Conservation (phyloP, 2,113 vertebrate genomes). For the Eira barbara region DNA sequence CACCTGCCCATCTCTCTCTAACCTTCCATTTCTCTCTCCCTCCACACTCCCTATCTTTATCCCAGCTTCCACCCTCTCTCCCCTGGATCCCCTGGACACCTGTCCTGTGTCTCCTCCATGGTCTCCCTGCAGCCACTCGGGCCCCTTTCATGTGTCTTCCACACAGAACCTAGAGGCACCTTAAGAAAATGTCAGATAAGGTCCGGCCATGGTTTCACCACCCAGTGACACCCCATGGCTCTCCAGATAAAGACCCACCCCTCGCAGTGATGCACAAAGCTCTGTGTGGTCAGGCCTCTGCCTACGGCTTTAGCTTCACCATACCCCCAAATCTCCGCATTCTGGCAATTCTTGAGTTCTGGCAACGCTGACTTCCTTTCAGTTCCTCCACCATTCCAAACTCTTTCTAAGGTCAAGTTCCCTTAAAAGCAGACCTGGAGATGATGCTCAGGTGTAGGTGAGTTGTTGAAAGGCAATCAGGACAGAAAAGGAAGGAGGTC, state of each 20-base stretch:
- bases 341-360: neutral
- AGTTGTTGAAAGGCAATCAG: neutral
- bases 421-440: neutral
- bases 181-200: neutral
- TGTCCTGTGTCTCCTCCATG: neutral
- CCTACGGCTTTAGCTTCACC: neutral
- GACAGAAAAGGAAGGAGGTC: neutral
- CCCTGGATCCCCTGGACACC: neutral
- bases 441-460: neutral
- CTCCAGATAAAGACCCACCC: neutral
- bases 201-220: neutral
- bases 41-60: neutral
- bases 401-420: neutral
- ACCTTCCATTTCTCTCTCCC: neutral
- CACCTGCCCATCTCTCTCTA: neutral
- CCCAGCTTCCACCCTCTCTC: neutral
- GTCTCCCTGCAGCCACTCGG: neutral
- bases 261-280: neutral
- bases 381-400: neutral
- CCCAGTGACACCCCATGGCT: neutral
- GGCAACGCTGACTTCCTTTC: neutral
- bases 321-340: neutral
- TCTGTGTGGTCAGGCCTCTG: neutral
- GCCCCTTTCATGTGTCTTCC: neutral
- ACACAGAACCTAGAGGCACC: neutral